Percentiles rank a stretch among this genome's conserved stretches.
phyloP scores from a whole-genome alignment of 2,797 vertebrate genomes.

The Enteromius mattozi region DNA sequence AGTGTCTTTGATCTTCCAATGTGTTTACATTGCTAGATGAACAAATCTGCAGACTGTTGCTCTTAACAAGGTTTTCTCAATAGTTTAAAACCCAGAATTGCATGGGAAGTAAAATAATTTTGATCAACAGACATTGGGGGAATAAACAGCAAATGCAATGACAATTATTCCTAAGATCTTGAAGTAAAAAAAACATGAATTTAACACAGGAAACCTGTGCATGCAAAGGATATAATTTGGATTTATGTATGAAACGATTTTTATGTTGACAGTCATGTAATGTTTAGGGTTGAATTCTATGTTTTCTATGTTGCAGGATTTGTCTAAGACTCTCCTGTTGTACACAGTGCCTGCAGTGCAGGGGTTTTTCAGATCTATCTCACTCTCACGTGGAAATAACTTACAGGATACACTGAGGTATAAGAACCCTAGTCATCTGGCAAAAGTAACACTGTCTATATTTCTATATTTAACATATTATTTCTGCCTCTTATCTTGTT shows the following conservation, averaged over 20 bases:
- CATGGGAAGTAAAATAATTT: neutral
- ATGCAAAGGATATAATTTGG: neutral
- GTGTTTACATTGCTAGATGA: slow-evolving; percentile 11
- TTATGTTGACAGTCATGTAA: neutral
- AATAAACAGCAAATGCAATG: slow-evolving; percentile 8
- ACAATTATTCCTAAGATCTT: neutral
- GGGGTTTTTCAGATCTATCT: slow-evolving; percentile 98
- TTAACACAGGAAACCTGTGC: neutral
- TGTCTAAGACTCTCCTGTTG: slow-evolving; percentile 93
- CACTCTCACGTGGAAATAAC: slow-evolving; percentile 96
- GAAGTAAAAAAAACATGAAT: slow-evolving; percentile 2
- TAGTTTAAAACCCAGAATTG: neutral
- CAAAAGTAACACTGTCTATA: neutral
- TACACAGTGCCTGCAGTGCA: slow-evolving; percentile 99
- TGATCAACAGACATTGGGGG: neutral
- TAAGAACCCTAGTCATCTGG: neutral
- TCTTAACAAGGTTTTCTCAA: neutral
- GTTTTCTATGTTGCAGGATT: slow-evolving; percentile 80
- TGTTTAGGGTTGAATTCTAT: slow-evolving; percentile 4
- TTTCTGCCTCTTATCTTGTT: slow-evolving; percentile 46
- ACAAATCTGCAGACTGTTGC: neutral
- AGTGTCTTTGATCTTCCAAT: neutral
- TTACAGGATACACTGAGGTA: slow-evolving; percentile 97
- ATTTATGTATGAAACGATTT: neutral
- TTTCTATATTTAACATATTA: neutral